Percentiles rank a stretch among this genome's conserved stretches.
These are phyloP conservation scores for Porphyrio hochstetteri DNA, from an alignment of 2,113 vertebrate species.

Conservation along the genomic window DNA sequence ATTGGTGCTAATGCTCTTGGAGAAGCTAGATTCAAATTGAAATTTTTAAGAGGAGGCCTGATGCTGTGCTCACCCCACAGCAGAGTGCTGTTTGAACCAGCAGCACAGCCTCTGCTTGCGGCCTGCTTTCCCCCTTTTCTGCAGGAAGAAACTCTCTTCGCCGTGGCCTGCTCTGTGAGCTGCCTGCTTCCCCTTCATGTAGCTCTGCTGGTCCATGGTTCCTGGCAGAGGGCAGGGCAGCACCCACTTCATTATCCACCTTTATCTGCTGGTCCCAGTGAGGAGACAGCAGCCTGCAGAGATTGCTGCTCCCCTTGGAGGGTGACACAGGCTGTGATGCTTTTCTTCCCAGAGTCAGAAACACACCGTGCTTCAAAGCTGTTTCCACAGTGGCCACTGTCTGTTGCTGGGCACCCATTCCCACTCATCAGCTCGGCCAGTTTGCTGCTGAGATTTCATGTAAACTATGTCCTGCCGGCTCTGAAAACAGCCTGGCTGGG, in stretches of 20 bases:
- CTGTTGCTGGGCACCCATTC: not conserved
- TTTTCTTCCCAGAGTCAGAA: not conserved
- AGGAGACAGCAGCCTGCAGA: not conserved
- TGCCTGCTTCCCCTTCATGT: not conserved
- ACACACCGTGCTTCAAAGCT: fast-evolving
- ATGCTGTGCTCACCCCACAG: not conserved
- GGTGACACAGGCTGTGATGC: fast-evolving
- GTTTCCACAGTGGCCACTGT: not conserved
- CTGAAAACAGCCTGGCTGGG: not conserved
- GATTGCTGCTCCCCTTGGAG: not conserved
- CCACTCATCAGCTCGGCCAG: fast-evolving
- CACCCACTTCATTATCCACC: fast-evolving
- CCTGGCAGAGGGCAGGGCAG: not conserved
- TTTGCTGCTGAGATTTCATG: not conserved
- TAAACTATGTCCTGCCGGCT: not conserved
- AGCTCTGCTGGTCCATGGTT: not conserved
- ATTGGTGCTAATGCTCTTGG: not conserved
- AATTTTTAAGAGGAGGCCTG: not conserved
- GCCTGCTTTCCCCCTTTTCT: not conserved
- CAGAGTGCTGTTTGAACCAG: not conserved
- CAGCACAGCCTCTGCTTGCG: not conserved
- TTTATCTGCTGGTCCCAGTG: not conserved
- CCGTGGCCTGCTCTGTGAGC: not conserved
- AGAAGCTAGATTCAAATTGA: not conserved
- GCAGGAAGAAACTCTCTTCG: not conserved